Conservation (phyloP, 2,113 vertebrate species). For the crab-eating macaque (Macaca fascicularis) region DNA sequence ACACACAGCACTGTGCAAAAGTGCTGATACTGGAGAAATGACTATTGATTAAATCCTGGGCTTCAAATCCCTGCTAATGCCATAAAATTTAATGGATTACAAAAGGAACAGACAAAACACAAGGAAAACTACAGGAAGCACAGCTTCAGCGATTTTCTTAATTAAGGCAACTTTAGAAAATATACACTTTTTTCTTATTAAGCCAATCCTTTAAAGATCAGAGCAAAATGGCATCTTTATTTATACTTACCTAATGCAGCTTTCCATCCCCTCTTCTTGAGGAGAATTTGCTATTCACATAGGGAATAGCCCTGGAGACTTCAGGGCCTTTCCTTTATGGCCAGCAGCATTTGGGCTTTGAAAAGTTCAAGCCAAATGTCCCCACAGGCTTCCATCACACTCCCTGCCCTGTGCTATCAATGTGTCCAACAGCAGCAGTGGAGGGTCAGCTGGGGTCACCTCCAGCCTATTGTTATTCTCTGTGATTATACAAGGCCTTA, state of each 20-base stretch:
- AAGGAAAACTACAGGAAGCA: slow-evolving; percentile 59
- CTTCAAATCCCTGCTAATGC: slow-evolving; percentile 68
- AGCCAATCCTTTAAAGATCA: slow-evolving; percentile 44
- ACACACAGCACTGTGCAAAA: slow-evolving; percentile 48
- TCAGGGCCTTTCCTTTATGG: slow-evolving; percentile 7
- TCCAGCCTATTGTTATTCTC: background rate
- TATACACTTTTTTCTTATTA: slow-evolving; percentile 4
- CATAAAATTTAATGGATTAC: slow-evolving; percentile 72
- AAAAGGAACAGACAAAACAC: slow-evolving; percentile 60
- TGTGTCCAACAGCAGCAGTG: background rate
- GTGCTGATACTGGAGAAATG: slow-evolving; percentile 65
- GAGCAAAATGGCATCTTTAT: slow-evolving; percentile 45
- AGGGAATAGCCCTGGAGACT: background rate
- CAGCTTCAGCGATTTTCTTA: slow-evolving; percentile 42
- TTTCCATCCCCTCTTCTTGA: background rate
- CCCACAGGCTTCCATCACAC: background rate
- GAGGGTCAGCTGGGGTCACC: background rate
- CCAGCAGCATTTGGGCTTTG: background rate
- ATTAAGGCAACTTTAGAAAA: slow-evolving; percentile 65
- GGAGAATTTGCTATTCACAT: slow-evolving; percentile 45
- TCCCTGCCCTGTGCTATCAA: background rate
- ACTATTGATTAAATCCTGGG: slow-evolving; percentile 72
- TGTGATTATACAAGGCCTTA: background rate
- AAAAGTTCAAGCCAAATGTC: background rate
- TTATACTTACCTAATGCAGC: background rate